phyloP scores from a whole-genome alignment of 2,113 vertebrate genomes.

The Bubo scandiacus region DNA sequence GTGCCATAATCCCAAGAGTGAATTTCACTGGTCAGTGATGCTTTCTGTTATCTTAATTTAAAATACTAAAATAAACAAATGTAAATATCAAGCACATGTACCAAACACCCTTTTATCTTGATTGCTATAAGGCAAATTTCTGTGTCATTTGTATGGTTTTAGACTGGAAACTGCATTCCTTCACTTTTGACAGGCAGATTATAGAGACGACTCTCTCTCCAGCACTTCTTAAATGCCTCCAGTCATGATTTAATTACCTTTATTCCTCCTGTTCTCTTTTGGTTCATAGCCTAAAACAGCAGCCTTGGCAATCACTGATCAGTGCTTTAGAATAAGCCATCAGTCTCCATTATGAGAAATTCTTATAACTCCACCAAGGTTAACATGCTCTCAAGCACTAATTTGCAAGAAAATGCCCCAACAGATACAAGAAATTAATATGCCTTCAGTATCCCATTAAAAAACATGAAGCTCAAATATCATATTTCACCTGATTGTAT shows the following conservation, averaged over 20 bases:
- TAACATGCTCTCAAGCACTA: slow-evolving; percentile 1
- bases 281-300: slow-evolving; percentile 5
- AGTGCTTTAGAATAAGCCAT: slow-evolving; percentile 16
- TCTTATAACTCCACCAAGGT: background rate
- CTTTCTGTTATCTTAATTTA: background rate
- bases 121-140: background rate
- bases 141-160: background rate
- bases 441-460: background rate
- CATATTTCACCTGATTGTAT: background rate
- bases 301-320: slow-evolving; percentile 25
- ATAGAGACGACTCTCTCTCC: background rate
- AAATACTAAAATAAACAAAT: background rate
- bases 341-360: background rate
- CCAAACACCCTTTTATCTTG: background rate
- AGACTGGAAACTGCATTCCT: background rate
- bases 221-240: slow-evolving; percentile 12
- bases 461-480: background rate
- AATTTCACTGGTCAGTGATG: background rate
- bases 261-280: background rate
- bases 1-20: background rate
- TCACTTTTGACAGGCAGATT: slow-evolving; percentile 37
- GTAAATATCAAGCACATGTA: background rate
- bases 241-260: slow-evolving; percentile 49
- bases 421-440: slow-evolving; percentile 11
- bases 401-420: slow-evolving; percentile 31